Evolutionary conservation across 2,888 invertebrate species (phyloP).

Genomic region (Diabrotica balteata): DNA sequence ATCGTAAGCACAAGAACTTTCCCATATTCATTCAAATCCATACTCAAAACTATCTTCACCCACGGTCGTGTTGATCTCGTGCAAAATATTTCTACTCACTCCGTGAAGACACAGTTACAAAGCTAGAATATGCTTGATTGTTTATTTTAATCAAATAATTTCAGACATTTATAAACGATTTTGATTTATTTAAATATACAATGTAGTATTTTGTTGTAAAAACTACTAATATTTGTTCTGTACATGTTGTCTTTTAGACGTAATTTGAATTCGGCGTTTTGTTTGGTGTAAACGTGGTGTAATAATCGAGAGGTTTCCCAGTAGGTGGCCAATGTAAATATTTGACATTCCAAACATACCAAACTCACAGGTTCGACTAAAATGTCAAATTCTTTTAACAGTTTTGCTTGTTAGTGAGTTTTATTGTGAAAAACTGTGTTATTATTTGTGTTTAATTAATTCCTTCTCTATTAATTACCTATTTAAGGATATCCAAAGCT

Average conservation of each 20-base stretch:
- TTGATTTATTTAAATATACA: not conserved
- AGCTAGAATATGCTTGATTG: conserved; percentile 10
- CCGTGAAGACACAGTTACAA: conserved; percentile 40
- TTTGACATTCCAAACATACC: conserved; percentile 73
- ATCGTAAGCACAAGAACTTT: conserved; percentile 18
- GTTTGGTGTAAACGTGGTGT: conserved; percentile 30
- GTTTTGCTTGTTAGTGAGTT: conserved; percentile 59
- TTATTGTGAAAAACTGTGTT: conserved; percentile 50
- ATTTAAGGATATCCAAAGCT: conserved; percentile 14
- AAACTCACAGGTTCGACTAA: conserved; percentile 73
- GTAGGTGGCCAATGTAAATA: conserved; percentile 72
- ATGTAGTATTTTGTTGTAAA: not conserved
- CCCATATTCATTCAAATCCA: conserved; percentile 14
- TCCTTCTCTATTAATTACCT: conserved; percentile 2
- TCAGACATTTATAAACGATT: not conserved
- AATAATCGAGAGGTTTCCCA: conserved; percentile 62
- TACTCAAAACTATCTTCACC: conserved; percentile 48
- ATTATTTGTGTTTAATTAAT: conserved; percentile 22
- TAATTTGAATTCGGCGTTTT: conserved; percentile 4
- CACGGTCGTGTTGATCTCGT: conserved; percentile 46
- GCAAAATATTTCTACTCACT: conserved; percentile 49
- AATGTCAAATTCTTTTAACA: conserved; percentile 71
- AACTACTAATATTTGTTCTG: not conserved
- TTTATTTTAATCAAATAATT: not conserved
- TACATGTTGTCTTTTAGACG: not conserved